Evolutionary conservation across 2,797 vertebrate species (phyloP).

Genomic region (Sebastes nivosus): DNA sequence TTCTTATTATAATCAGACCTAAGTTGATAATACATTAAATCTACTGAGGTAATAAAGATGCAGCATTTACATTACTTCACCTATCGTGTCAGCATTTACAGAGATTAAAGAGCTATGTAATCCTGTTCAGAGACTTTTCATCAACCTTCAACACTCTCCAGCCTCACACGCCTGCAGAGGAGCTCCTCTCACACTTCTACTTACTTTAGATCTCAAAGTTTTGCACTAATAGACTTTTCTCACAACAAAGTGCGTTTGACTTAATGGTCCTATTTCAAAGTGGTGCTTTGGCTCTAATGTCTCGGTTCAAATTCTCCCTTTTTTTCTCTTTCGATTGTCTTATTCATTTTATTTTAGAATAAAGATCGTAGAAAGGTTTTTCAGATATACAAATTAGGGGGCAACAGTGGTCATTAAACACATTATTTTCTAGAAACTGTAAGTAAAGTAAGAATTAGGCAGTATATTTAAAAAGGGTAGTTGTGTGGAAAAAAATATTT

Average conservation of each 20-base stretch:
- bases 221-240: not conserved
- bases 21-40: not conserved
- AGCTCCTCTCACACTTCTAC: not conserved
- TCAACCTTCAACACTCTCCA: constrained; percentile 5
- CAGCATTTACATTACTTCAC: not conserved
- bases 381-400: not conserved
- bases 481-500: not conserved
- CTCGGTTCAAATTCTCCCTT: not conserved
- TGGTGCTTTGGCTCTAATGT: not conserved
- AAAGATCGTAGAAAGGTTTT: not conserved
- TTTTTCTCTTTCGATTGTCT: not conserved
- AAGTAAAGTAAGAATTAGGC: not conserved
- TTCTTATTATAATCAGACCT: not conserved
- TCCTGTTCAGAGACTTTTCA: constrained; percentile 12
- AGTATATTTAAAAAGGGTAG: not conserved
- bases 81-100: constrained; percentile 11
- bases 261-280: not conserved
- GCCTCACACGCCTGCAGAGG: not conserved
- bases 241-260: not conserved
- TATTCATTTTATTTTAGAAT: not conserved
- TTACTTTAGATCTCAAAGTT: not conserved
- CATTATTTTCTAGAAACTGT: not conserved
- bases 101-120: constrained; percentile 1
- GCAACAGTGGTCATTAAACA: not conserved
- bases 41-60: not conserved